Base-by-base conservation (phyloP, 2,797 vertebrate genomes). In the Argentina silus region DNA sequence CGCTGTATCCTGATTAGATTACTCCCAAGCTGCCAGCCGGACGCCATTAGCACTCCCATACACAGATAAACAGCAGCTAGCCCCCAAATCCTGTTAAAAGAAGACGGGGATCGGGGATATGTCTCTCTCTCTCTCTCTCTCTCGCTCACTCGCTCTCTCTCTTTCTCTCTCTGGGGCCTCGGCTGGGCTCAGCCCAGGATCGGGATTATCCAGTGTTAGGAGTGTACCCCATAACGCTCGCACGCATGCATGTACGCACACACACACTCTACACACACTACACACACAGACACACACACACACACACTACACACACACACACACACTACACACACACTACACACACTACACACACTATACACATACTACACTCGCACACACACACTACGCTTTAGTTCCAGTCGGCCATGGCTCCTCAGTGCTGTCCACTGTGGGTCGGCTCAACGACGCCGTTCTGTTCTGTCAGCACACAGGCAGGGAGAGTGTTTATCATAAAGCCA, bases 1-100 rank as follows among this genome's bases (percentile, higher is more conserved):
- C 88, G 85, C 90, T 87, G 87, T 92, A 90, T 90, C 90, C 90
- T 91, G 90, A 94, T 93, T 91, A 91, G 90, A 93, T 92, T 93
- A 91, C 55, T 74, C 77, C 70, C 82, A 23, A 42, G 27, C 66
- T 67, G 66, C 66, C 66, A 62, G n/a, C 21, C 14, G 47, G 69
- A 61, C 47, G 44, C 36, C 47, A 84, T 87, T 84, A 84, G 78
- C 65, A 48, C 75, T 75, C 77, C 79, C 69, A 70, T 82, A 78
- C 73, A 78, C 80, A 81, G 85, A 86, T 75, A 78, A 65, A 70
- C 83, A 83, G 85, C 78, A 74, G 74, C 76, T 74, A 55, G 57
- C 78, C 21, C 44, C 55, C 64, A 86, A 87, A 87, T 86, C 87
- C 86, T 72, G 79, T 87, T 84, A 87, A 81, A 80, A 74, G 67